Evolutionary conservation across 2,888 invertebrate genomes (phyloP).

Genomic region (Scaptomyza parva): DNA sequence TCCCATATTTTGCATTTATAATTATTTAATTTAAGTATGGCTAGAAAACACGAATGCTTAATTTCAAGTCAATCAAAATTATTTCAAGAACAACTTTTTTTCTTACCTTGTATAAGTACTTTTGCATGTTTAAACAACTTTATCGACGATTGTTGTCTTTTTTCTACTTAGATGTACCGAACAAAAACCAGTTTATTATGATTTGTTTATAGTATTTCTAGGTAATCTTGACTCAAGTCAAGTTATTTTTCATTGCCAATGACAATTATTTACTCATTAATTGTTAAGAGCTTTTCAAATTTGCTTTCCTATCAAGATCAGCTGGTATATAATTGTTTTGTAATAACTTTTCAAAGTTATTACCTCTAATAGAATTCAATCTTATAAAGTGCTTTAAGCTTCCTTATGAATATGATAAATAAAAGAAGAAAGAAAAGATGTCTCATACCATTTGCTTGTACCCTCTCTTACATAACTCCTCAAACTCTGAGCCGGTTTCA

Average conservation of each 20-base stretch:
- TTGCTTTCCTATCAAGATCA: constrained; percentile 13
- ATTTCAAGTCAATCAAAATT: not conserved
- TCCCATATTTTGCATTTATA: not conserved
- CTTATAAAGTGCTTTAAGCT: constrained; percentile 21
- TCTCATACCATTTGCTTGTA: constrained; percentile 9
- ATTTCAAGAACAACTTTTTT: not conserved
- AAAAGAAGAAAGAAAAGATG: constrained; percentile 1
- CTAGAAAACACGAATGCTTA: too few relatives aligned
- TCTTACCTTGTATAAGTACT: constrained; percentile 11
- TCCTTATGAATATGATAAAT: constrained; percentile 15
- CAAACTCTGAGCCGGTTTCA: constrained; percentile 48
- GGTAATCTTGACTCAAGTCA: constrained; percentile 1
- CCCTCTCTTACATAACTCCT: constrained; percentile 41
- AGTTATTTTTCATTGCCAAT: constrained; percentile 31
- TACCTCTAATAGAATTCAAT: not conserved
- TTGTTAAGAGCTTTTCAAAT: not conserved
- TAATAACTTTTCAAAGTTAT: constrained; percentile 7
- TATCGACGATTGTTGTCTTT: not conserved
- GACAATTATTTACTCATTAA: constrained; percentile 14
- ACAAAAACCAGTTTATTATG: constrained; percentile 24
- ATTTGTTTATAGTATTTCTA: constrained; percentile 19
- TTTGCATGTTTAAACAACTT: constrained; percentile 7
- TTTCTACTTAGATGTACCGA: not conserved
- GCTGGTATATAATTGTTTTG: not conserved
- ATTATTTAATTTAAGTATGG: too few relatives aligned